These are phyloP conservation scores for Microctenopoma steveboyesi DNA, from an alignment of 2,797 vertebrate species.

Conservation along the genomic window DNA sequence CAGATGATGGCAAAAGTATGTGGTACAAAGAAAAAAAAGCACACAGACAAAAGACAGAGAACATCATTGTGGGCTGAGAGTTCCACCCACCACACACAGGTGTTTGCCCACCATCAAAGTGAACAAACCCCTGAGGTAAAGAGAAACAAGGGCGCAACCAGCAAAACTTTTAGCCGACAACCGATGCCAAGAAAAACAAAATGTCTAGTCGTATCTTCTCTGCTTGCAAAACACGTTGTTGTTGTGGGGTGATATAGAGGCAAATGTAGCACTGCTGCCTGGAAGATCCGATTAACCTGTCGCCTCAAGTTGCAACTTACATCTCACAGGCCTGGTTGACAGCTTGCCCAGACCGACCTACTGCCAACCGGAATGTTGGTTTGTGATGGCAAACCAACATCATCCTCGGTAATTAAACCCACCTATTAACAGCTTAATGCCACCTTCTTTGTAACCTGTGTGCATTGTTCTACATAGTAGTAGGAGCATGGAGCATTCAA, in stretches of 20 bases:
- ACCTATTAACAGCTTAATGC: slow-evolving; percentile 26
- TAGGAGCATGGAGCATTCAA: neutral
- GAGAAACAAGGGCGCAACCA: slow-evolving; percentile 65
- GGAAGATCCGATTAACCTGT: slow-evolving; percentile 66
- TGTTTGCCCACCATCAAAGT: slow-evolving; percentile 67
- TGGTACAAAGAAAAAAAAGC: slow-evolving; percentile 40
- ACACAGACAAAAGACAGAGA: slow-evolving; percentile 35
- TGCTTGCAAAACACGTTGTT: slow-evolving; percentile 47
- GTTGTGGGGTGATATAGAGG: slow-evolving; percentile 42
- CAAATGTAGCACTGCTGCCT: slow-evolving; percentile 50
- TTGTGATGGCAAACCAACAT: slow-evolving; percentile 25
- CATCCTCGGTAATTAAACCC: slow-evolving; percentile 49
- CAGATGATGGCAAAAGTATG: slow-evolving; percentile 52
- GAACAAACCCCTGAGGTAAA: slow-evolving; percentile 65
- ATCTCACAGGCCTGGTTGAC: slow-evolving; percentile 51
- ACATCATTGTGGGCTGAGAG: slow-evolving; percentile 37
- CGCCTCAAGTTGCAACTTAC: slow-evolving; percentile 55
- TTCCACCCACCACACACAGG: slow-evolving; percentile 70
- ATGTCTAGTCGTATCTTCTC: slow-evolving; percentile 35
- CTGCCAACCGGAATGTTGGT: slow-evolving; percentile 26
- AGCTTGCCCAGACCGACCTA: slow-evolving; percentile 37
- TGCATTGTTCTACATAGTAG: neutral
- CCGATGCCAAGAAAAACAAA: slow-evolving; percentile 72
- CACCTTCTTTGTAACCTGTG: slow-evolving; percentile 5
- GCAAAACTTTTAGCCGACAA: slow-evolving; percentile 61